Percentiles rank a stretch among this genome's conserved stretches.
These are phyloP conservation scores for Plemyria rubiginata DNA, from an alignment of 2,888 invertebrate species.

Conservation along the genomic window DNA sequence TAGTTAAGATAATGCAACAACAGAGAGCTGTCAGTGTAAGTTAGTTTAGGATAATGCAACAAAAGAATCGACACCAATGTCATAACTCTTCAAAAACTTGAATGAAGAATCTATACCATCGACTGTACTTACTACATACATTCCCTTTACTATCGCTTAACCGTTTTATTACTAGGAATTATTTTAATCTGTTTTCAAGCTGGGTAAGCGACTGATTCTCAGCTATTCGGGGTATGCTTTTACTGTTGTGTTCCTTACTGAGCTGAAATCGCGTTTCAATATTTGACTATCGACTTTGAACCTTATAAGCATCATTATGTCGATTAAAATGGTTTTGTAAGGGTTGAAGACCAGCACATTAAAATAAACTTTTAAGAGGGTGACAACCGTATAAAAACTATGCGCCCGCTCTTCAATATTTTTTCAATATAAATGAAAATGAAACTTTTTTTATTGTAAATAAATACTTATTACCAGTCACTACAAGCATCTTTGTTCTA, in stretches of 20 bases:
- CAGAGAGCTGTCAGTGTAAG: too few relatives aligned
- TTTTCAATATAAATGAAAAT: too few relatives aligned
- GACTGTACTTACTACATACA: conserved; percentile 42
- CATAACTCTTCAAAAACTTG: not conserved
- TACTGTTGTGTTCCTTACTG: conserved; percentile 20
- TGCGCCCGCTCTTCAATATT: too few relatives aligned
- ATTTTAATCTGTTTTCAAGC: conserved; percentile 50
- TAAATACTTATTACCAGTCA: too few relatives aligned
- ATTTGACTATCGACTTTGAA: conserved; percentile 13
- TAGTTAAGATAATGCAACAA: too few relatives aligned
- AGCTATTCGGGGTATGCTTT: conserved; percentile 37
- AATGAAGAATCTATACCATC: not conserved
- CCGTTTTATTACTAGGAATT: conserved; percentile 52
- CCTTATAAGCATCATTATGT: not conserved
- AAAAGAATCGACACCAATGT: too few relatives aligned
- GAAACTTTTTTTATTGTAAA: too few relatives aligned
- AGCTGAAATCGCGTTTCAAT: conserved; percentile 16
- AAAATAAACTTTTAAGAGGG: too few relatives aligned
- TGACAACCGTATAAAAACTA: too few relatives aligned
- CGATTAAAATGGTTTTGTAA: not conserved
- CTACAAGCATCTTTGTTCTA: too few relatives aligned
- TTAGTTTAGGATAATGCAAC: too few relatives aligned
- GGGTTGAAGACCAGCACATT: not conserved
- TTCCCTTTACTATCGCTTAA: conserved; percentile 47
- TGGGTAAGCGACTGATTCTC: conserved; percentile 42